These are phyloP conservation scores for Bungarus multicinctus DNA, from an alignment of 2,113 vertebrate species.

Conservation along the genomic window DNA sequence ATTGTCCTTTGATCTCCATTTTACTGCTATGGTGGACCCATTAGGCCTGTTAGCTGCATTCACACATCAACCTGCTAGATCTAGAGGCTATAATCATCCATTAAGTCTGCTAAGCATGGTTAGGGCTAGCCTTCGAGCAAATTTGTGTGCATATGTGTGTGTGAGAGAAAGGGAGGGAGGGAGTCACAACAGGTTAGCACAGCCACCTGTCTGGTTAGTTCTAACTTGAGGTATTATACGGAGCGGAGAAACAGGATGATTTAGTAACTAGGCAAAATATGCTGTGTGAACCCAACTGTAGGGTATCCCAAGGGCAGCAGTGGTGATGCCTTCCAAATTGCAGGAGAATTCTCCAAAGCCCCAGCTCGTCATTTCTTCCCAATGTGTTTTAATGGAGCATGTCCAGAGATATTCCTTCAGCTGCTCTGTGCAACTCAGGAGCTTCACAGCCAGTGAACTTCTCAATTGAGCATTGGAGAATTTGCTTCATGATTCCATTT, in stretches of 20 bases:
- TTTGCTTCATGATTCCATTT: neutral
- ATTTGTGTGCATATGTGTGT: neutral
- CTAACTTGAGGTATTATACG: neutral
- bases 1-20: neutral
- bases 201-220: neutral
- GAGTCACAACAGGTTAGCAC: neutral
- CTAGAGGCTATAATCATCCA: neutral
- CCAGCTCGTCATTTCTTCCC: neutral
- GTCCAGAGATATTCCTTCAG: neutral
- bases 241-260: neutral
- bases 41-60: neutral
- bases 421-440: neutral
- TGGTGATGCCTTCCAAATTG: neutral
- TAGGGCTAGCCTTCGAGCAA: neutral
- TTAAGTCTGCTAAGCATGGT: neutral
- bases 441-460: neutral
- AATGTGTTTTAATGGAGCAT: neutral
- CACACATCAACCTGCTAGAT: neutral
- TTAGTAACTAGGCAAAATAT: neutral
- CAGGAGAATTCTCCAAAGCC: neutral
- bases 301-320: neutral
- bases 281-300: neutral
- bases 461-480: neutral
- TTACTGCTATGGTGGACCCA: neutral
- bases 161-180: rapidly evolving